Evolutionary conservation across 2,888 invertebrate species (phyloP), one percentile per base, ranked within the genome.

Genomic region (Lucinisca nassula): DNA sequence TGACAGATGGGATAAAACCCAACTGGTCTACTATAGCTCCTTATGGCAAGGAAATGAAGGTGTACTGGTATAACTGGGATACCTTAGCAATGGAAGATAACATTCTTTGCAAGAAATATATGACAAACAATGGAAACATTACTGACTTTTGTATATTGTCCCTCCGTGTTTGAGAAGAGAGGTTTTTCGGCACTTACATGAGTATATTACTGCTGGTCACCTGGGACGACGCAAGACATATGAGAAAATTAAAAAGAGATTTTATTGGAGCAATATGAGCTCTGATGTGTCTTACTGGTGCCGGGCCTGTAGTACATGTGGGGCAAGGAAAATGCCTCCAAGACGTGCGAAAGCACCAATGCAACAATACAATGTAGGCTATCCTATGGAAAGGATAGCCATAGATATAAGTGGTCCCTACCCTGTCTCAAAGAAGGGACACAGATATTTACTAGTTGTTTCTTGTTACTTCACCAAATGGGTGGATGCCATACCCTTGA

Each of bases 381-480:
- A n/a, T n/a, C n/a, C n/a, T n/a, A n/a, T n/a, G n/a, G n/a, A n/a
- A n/a, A n/a, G n/a, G n/a, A n/a, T n/a, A n/a, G n/a, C n/a, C n/a
- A n/a, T 82, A n/a, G 82, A 88, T 61, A 82, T 85, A 0, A 45
- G 73, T 51, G 85, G 85, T 27, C 88, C 84, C 24, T 72, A 79
- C 27, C 82, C 82, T 45, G 76, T 21, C 21, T 77, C 85, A 0
- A n/a, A 73, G 0, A 27, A 27, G 10, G 82, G 82, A 27, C 67
- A 88, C 45, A 82, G 49, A 45, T 85, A 88, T 24, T 67, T 85
- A 12, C 72, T 88, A 14, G 84, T 82, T 4, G 49, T 85, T 24
- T 75, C 75, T 1, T 82, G 85, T 58, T 85, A 83, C 27, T 88
- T 85, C 45, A 84, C 84, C 17, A 82, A 88, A 49, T 85, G 88